A percentile compares a stretch with the other conserved stretches of the same genome.
Conservation (phyloP, 2,113 vertebrate species). For the Ameiurus melas region DNA sequence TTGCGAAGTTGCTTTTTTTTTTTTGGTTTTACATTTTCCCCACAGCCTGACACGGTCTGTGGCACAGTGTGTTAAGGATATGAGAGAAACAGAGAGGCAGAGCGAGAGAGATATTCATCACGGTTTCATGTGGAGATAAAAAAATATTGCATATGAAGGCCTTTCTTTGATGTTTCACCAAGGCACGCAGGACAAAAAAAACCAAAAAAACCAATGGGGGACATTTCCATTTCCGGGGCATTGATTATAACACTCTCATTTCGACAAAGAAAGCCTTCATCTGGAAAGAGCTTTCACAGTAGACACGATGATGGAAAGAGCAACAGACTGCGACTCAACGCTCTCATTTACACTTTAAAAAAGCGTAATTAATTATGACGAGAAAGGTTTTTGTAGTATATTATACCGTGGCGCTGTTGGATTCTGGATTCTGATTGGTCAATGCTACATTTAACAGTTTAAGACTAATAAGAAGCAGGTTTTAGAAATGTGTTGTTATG, state of each 20-base stretch:
- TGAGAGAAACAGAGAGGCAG: background rate
- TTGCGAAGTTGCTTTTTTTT: conserved; percentile 43
- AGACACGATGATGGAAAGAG: conserved; percentile 3
- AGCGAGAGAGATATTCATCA: background rate
- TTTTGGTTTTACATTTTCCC: conserved; percentile 50
- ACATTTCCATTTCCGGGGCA: background rate
- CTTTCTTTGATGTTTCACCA: conserved; percentile 28
- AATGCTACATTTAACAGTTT: background rate
- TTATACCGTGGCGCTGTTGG: background rate
- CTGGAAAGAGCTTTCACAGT: conserved; percentile 14
- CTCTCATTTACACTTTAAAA: background rate
- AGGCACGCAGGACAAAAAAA: conserved; percentile 18
- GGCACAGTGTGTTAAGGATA: conserved; percentile 7
- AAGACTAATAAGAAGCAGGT: background rate
- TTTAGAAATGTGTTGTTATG: background rate
- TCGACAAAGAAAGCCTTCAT: background rate
- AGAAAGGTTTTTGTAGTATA: background rate
- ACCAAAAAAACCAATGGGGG: background rate
- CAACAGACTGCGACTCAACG: background rate
- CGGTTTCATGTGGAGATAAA: conserved; percentile 30
- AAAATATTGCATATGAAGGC: conserved; percentile 15
- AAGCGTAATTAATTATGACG: background rate
- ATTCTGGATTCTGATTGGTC: background rate
- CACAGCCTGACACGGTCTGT: conserved; percentile 30
- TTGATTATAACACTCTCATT: conserved; percentile 3